These are phyloP conservation scores for Lepidurus apus DNA, from an alignment of 1,140 invertebrate species.

Conservation along the genomic window DNA sequence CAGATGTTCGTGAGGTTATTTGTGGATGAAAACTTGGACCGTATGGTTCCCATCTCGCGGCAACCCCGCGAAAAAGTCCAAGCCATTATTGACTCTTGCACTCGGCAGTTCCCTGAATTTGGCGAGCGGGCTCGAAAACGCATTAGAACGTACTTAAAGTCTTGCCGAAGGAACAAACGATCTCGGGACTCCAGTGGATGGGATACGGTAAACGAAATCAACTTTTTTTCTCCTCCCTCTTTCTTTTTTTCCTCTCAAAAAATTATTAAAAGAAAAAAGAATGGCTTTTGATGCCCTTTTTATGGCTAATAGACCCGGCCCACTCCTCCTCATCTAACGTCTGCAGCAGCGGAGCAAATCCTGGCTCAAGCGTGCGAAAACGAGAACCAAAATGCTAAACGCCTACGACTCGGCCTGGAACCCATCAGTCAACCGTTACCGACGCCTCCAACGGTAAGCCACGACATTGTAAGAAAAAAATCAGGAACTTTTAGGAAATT, in stretches of 20 bases:
- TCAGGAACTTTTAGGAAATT: background rate
- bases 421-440: conserved; percentile 83
- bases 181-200: conserved; percentile 66
- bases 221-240: background rate
- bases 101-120: conserved; percentile 93
- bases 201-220: conserved; percentile 54
- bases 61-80: conserved; percentile 97
- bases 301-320: conserved; percentile 62
- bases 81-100: conserved; percentile 94
- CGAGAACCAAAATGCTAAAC: conserved; percentile 91
- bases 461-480: conserved; percentile 27
- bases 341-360: conserved; percentile 91
- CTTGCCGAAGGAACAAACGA: conserved; percentile 87
- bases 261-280: background rate
- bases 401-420: conserved; percentile 90
- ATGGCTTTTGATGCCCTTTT: conserved; percentile 22
- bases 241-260: background rate
- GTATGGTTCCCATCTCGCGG: conserved; percentile 93
- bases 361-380: conserved; percentile 92
- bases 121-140: conserved; percentile 87
- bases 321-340: conserved; percentile 92
- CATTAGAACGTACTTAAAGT: conserved; percentile 92
- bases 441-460: conserved; percentile 49
- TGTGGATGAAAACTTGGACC: conserved; percentile 92
- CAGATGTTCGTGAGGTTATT: conserved; percentile 97